Evolutionary conservation across 1,140 invertebrate genomes (phyloP), one percentile per base, ranked within the genome.

Genomic region (Cydia pomonella): DNA sequence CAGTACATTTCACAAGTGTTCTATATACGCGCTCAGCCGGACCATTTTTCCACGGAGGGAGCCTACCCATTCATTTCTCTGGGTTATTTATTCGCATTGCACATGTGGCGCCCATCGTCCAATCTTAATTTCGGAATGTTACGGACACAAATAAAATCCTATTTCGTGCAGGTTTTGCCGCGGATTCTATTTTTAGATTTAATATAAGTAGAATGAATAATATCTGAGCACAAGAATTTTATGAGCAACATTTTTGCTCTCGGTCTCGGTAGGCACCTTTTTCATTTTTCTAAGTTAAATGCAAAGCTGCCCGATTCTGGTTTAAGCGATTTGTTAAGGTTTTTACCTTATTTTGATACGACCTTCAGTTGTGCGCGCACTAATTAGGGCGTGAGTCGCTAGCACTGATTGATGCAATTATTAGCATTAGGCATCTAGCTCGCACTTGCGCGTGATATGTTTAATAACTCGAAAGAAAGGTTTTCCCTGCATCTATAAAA

Each of bases 1-100:
- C 16, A 38, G 4, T 18, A 38, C 27, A 69, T 18, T 69, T 27
- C 12, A 21, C 33, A 38, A 33, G n/a, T 3, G 10, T 18, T 10
- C 29, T 33, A 38, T 33, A 41, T 69, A 69, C 16, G 16, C 27
- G n/a, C 25, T 66, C 27, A 12, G 13, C 1, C 12, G 23, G 0
- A 1, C 63, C 29, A 69, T 33, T 69, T 69, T 69, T 38, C 18
- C 64, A 27, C 33, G 27, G 21, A 12, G 21, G 13, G 33, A 33
- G 9, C 33, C 27, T 18, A n/a, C 64, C n/a, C 64, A 21, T 69
- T 69, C 21, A 69, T 69, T 33, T 38, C n/a, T 2, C 29, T 0
- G 64, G 5, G 64, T 69, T 33, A 38, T 69, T 69, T 69, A 69
- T 69, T n/a, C 29, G 21, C 12, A 29, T 18, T 18, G n/a, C 64